Evolutionary conservation across 2,797 vertebrate genomes (phyloP), one percentile per base, ranked within the genome.

Genomic region (Acanthopagrus latus): DNA sequence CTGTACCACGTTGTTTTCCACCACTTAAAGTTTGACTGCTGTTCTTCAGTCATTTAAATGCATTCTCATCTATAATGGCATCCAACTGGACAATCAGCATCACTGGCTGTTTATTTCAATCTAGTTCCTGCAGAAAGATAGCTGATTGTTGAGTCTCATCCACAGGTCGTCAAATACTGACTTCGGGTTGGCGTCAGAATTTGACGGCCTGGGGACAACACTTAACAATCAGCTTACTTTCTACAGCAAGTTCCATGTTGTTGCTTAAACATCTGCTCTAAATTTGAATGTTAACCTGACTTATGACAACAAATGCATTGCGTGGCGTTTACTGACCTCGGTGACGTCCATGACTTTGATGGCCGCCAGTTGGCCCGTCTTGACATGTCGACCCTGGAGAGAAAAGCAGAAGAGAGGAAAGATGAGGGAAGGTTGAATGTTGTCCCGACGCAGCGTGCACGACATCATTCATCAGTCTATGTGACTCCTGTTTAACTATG

Each of bases 311-410:
- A 43, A 72, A 27, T 27, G 38, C 9, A 29, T 13, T 3, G 0
- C 23, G 5, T 3, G 21, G 23, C 5, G 58, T 69, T 74, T 1
- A 87, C 96, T 96, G 91, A 99, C 98, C 96, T 99, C 98, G 0
- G 98, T 99, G 91, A 99, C 98, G 0, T 99, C 98, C 98, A 99
- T 99, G 94, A 99, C 98, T 94, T 99, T 99, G 93, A 99, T 99
- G 93, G 98, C 98, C 3, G 98, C 98, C 95, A 99, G 93, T 78
- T 99, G 98, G 84, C 98, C 98, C 0, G 98, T 99, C 95, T 99
- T 99, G 94, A 99, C 98, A 97, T 99, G 98, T 71, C 98, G 97
- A 86, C 98, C 98, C 98, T 99, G 93, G 70, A 89, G 70, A 85
- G 23, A 51, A 38, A 70, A 63, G 20, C 60, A 74, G 65, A 48